Evolutionary conservation across 2,113 vertebrate genomes (phyloP), one percentile per base, ranked within the genome.

Genomic region (Nycticorax nycticorax): DNA sequence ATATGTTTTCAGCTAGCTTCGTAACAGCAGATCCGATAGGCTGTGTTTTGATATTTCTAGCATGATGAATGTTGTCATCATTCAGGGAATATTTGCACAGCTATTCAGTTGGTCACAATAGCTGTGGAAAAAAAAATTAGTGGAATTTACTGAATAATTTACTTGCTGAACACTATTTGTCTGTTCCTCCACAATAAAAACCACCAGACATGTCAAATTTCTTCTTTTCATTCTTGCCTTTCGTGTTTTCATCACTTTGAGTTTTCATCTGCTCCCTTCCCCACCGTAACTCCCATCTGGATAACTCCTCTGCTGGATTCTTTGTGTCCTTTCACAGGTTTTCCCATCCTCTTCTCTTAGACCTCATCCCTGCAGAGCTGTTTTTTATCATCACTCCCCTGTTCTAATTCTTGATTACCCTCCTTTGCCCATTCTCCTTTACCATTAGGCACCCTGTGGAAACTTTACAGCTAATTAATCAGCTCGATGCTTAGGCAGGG

Each of bases 61-160:
- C 22, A 69, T 87, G 74, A 88, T 93, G 59, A 77, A 93, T 91
- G 89, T 87, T 96, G 89, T 95, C 96, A 96, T 95, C 94, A 3
- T 95, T 77, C 81, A 87, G 94, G 66, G 60, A 95, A 33, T 91
- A 93, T 94, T 95, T 96, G 90, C 52, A 55, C 77, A 91, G 87
- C 89, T 91, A 94, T 93, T 93, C 77, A 95, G 18, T 79, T 85
- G 59, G 71, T 94, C 85, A 96, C 93, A 96, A 95, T 96, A 91
- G 77, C 93, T 79, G 87, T 66, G 81, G 88, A 5, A 57, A 92
- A 92, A 95, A 89, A 81, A 92, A 74, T 15, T 45, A 88, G 83
- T 74, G 74, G 77, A 72, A 94, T 92, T 95, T 82, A 95, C 74
- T 71, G 78, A 88, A 56, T 95, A 88, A 92, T 91, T 95, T 93